These are phyloP conservation scores for Plagiodera versicolora DNA, from an alignment of 2,888 invertebrate species.

Conservation along the genomic window DNA sequence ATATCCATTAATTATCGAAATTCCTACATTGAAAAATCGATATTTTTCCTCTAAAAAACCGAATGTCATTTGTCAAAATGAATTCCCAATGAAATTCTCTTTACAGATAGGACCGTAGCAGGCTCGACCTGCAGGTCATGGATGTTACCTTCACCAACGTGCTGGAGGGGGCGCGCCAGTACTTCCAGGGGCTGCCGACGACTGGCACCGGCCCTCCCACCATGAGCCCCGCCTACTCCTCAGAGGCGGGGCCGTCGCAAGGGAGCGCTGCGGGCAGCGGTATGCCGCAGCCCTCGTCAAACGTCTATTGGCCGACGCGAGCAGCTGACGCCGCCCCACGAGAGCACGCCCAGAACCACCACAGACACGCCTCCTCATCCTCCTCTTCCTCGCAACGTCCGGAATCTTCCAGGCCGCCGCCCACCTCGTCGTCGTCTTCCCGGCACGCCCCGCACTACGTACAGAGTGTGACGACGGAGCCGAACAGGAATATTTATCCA, in stretches of 20 bases:
- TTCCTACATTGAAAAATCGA: too few relatives aligned
- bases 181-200: conserved; percentile 77
- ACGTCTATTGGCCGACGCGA: conserved; percentile 40
- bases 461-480: conserved; percentile 26
- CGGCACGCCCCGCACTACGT: conserved; percentile 19
- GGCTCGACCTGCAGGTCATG: conserved; percentile 63
- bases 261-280: conserved; percentile 28
- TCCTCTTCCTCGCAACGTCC: too few relatives aligned
- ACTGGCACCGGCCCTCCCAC: conserved; percentile 53
- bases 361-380: conserved; percentile 41
- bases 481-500: conserved; percentile 27
- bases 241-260: conserved; percentile 28
- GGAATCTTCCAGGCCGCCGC: conserved; percentile 32
- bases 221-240: conserved; percentile 44
- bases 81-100: conserved; percentile 28
- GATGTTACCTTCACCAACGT: conserved; percentile 78
- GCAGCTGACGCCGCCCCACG: conserved; percentile 23
- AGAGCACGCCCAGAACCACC: conserved; percentile 17
- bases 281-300: conserved; percentile 40
- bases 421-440: conserved; percentile 24
- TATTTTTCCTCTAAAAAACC: too few relatives aligned
- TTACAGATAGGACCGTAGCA: conserved; percentile 46
- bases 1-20: too few relatives aligned
- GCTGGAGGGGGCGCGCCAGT: conserved; percentile 81
- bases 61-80: too few relatives aligned